Conservation (phyloP, 1,140 invertebrate species). For the Brachionus paranguensis region DNA sequence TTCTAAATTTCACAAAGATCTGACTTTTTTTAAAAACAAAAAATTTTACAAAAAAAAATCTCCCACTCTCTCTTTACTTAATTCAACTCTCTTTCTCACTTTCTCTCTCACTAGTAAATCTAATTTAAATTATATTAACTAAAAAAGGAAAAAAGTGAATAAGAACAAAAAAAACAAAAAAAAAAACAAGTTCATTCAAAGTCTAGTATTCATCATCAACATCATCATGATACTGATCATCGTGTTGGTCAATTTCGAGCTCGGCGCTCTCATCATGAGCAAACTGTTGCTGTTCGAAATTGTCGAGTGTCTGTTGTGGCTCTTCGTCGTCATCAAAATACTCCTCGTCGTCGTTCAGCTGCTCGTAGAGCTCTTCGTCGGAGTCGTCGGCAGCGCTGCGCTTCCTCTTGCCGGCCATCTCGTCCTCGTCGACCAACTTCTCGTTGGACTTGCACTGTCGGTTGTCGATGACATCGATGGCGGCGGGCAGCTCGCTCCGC, state of each 20-base stretch:
- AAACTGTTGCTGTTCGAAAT: not conserved
- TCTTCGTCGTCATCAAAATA: conserved; percentile 5
- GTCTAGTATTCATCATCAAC: not conserved
- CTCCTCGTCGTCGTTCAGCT: not conserved
- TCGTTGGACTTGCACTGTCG: conserved; percentile 37
- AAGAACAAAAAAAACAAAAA: not conserved
- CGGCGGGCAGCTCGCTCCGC: not conserved
- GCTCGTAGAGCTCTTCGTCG: not conserved
- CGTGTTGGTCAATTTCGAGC: not conserved
- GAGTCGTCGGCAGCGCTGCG: not conserved
- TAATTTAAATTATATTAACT: not conserved
- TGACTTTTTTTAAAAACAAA: not conserved
- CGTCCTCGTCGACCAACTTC: conserved; percentile 24
- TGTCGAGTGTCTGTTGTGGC: not conserved
- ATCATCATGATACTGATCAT: not conserved
- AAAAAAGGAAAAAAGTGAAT: not conserved
- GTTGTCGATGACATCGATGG: not conserved
- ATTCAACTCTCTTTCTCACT: too few relatives aligned
- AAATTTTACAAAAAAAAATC: not conserved
- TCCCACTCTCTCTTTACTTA: too few relatives aligned
- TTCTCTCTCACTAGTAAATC: not conserved
- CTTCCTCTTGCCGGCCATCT: not conserved
- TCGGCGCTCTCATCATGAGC: not conserved
- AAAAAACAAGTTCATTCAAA: not conserved
- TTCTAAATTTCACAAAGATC: not conserved